Conservation (phyloP, 2,113 vertebrate species). For the Crotalus tigris region DNA sequence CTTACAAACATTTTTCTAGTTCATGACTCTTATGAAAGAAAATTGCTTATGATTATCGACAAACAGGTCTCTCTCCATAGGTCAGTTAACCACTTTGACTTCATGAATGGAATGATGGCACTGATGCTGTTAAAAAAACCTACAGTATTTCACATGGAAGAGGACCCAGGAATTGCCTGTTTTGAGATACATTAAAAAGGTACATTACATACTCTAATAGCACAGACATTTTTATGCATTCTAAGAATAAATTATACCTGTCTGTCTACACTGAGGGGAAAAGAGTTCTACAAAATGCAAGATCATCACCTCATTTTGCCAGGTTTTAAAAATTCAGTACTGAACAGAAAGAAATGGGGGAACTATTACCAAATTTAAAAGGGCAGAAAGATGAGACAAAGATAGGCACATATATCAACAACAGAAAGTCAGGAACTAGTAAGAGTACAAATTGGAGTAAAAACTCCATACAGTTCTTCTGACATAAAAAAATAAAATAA, state of each 20-base stretch:
- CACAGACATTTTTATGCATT: not conserved
- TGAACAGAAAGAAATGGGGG: not conserved
- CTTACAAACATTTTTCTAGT: not conserved
- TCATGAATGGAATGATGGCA: not conserved
- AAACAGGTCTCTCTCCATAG: not conserved
- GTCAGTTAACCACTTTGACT: not conserved
- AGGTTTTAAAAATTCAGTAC: not conserved
- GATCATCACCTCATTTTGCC: not conserved
- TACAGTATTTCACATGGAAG: not conserved
- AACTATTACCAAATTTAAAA: not conserved
- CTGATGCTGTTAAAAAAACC: not conserved
- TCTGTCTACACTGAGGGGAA: not conserved
- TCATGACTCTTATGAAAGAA: not conserved
- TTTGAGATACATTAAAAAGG: not conserved
- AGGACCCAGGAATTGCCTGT: not conserved
- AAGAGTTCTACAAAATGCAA: not conserved
- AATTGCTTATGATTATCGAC: not conserved
- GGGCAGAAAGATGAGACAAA: not conserved
- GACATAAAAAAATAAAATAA: not conserved
- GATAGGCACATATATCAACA: not conserved
- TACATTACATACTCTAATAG: not conserved
- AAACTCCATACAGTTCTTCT: not conserved
- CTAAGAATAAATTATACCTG: not conserved
- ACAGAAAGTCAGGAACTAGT: not conserved
- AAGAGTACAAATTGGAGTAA: not conserved